A percentile compares a stretch with the other conserved stretches of the same genome.
These are phyloP conservation scores for Pantherophis guttatus DNA, from an alignment of 2,113 vertebrate species.

Conservation along the genomic window DNA sequence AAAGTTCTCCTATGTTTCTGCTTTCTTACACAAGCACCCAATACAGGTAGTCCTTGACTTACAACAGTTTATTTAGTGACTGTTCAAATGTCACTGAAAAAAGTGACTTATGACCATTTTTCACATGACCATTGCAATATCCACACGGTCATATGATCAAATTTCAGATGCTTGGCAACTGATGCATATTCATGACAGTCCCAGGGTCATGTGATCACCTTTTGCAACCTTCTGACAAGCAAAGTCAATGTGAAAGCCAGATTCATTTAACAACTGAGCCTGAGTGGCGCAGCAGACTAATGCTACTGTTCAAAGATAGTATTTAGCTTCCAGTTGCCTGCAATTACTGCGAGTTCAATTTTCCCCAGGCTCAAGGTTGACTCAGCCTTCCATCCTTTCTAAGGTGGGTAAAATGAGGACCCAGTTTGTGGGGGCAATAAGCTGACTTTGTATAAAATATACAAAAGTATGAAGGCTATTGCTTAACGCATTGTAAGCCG, in stretches of 20 bases:
- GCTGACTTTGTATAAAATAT: too few species aligned
- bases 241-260: background rate
- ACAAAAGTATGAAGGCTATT: too few species aligned
- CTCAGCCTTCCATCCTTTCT: too few species aligned
- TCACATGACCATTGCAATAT: background rate
- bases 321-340: too few species aligned
- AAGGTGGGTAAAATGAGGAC: too few species aligned
- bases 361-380: too few species aligned
- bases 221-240: background rate
- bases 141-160: background rate
- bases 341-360: too few species aligned
- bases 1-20: background rate
- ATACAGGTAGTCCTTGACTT: background rate
- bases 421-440: too few species aligned
- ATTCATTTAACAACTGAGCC: background rate
- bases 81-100: background rate
- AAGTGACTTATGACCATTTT: background rate
- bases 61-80: background rate
- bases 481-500: too few species aligned
- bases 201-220: background rate
- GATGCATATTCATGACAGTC: background rate
- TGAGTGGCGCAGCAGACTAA: too few species aligned
- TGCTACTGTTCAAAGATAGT: too few species aligned
- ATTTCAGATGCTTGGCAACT: background rate
- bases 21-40: background rate